phyloP scores from a whole-genome alignment of 2,113 vertebrate genomes.

The Paraplagusia blochii region DNA sequence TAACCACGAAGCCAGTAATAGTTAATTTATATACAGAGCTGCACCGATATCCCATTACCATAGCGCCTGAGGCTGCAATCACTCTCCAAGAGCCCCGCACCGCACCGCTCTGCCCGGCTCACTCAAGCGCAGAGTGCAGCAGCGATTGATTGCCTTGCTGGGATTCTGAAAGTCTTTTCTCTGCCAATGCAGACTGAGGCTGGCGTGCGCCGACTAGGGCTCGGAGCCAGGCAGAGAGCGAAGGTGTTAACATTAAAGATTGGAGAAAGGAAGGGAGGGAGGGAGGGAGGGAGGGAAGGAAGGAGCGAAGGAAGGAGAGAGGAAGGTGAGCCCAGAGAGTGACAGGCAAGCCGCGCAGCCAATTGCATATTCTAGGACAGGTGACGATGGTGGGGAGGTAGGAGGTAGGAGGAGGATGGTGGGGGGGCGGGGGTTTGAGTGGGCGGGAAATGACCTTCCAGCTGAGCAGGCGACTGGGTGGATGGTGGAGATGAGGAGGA shows the following conservation, averaged over 20 bases:
- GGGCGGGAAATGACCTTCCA: constrained; percentile 96
- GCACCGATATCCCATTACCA: constrained; percentile 74
- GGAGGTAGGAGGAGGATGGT: constrained; percentile 66
- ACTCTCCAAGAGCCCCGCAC: constrained; percentile 55
- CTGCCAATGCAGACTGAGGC: constrained; percentile 69
- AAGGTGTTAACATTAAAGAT: constrained; percentile 75
- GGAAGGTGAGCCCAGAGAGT: constrained; percentile 63
- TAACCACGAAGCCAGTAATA: constrained; percentile 69
- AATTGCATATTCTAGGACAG: constrained; percentile 84
- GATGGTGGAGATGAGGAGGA: constrained; percentile 72
- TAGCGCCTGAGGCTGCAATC: constrained; percentile 73
- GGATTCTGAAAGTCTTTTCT: constrained; percentile 71
- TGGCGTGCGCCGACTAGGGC: constrained; percentile 71
- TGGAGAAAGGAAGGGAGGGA: too few relatives aligned
- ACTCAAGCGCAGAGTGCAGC: constrained; percentile 74
- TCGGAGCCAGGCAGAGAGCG: constrained; percentile 68
- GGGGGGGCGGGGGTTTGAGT: constrained; percentile 81
- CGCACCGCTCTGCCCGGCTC: constrained; percentile 58
- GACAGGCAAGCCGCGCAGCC: constrained; percentile 87
- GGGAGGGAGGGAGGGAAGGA: constrained; percentile 1
- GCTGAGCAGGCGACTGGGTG: constrained; percentile 93
- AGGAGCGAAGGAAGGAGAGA: constrained; percentile 56
- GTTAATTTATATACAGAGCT: constrained; percentile 75
- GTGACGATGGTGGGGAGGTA: constrained; percentile 29
- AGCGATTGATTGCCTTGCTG: constrained; percentile 78